phyloP scores from a whole-genome alignment of 2,888 invertebrate species.

The Phytoseiulus persimilis region DNA sequence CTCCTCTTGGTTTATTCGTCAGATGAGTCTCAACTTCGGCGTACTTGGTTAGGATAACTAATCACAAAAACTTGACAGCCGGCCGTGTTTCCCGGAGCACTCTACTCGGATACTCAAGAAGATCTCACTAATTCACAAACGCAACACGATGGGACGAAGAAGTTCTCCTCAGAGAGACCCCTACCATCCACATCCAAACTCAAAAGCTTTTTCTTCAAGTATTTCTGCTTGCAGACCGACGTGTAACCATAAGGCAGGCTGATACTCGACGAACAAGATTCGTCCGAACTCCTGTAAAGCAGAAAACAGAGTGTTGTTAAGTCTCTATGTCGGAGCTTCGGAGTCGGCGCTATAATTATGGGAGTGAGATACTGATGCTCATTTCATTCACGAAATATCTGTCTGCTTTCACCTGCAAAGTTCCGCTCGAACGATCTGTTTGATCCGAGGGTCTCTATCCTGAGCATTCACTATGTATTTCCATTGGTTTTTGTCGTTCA shows the following conservation, averaged over 20 bases:
- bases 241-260: slow-evolving; percentile 45
- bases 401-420: slow-evolving; percentile 44
- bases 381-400: not conserved
- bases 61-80: too few relatives aligned
- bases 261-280: slow-evolving; percentile 45
- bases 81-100: not conserved
- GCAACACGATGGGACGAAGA: slow-evolving; percentile 47
- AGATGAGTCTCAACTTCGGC: too few relatives aligned
- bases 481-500: slow-evolving; percentile 46
- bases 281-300: slow-evolving; percentile 43
- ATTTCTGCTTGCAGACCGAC: slow-evolving; percentile 46
- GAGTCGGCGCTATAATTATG: too few relatives aligned
- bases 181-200: slow-evolving; percentile 46
- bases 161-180: slow-evolving; percentile 45
- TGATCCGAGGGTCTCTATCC: slow-evolving; percentile 45
- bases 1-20: too few relatives aligned
- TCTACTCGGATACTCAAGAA: not conserved
- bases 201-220: slow-evolving; percentile 46
- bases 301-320: not conserved
- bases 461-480: slow-evolving; percentile 45
- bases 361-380: not conserved
- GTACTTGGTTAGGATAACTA: too few relatives aligned
- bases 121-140: slow-evolving; percentile 45
- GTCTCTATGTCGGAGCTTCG: too few relatives aligned
- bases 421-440: slow-evolving; percentile 46